Conservation (phyloP, 2,888 invertebrate species). For the Conops quadrifasciatus region DNA sequence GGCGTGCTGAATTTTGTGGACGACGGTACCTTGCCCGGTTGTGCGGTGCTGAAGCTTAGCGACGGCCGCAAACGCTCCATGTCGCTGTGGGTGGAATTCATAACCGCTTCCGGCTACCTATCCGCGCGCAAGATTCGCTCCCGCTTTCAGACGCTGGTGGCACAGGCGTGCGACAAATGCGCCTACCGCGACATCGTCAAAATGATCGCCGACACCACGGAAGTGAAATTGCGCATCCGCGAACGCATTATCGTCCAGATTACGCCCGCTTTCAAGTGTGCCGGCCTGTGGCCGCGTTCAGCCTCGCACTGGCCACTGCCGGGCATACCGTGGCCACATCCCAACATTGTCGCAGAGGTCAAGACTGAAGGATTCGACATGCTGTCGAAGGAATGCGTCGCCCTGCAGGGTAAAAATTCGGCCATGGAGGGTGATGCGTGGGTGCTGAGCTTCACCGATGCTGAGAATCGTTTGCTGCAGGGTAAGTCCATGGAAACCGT, state of each 20-base stretch:
- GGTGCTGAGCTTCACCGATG: conserved; percentile 90
- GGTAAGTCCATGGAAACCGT: conserved; percentile 62
- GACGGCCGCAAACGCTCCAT: conserved; percentile 96
- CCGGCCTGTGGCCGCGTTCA: conserved; percentile 93
- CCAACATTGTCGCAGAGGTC: conserved; percentile 90
- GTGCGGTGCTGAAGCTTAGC: conserved; percentile 92
- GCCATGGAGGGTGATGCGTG: conserved; percentile 97
- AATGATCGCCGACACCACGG: conserved; percentile 94
- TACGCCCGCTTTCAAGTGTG: conserved; percentile 93
- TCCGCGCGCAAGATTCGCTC: conserved; percentile 96
- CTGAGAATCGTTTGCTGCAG: conserved; percentile 88
- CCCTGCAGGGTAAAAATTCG: conserved; percentile 85
- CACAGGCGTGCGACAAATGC: conserved; percentile 93
- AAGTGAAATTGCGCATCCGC: conserved; percentile 88
- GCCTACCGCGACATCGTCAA: conserved; percentile 92
- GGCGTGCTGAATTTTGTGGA: conserved; percentile 98
- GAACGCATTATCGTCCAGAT: conserved; percentile 94
- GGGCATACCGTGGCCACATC: conserved; percentile 93
- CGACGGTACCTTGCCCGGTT: conserved; percentile 91
- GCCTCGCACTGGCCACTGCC: conserved; percentile 95
- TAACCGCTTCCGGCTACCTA: conserved; percentile 94
- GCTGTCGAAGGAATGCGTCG: conserved; percentile 86
- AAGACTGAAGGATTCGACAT: conserved; percentile 96
- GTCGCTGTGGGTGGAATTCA: conserved; percentile 98
- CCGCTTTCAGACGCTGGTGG: conserved; percentile 89